phyloP scores from a whole-genome alignment of 1,140 invertebrate species.

The Dreissena polymorpha region DNA sequence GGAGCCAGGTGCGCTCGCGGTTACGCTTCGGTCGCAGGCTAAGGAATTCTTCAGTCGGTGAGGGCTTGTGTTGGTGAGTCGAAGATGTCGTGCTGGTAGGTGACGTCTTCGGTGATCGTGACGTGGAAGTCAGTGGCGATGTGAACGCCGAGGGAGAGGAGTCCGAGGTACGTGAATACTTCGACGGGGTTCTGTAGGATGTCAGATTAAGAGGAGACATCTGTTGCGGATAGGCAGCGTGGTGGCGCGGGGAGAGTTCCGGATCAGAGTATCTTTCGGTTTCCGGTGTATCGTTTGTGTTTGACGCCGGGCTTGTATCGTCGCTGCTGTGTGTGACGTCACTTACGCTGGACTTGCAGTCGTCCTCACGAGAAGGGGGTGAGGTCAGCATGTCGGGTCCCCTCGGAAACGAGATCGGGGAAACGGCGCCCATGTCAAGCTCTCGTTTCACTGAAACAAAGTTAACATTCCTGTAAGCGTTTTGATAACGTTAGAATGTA shows the following conservation, averaged over 20 bases:
- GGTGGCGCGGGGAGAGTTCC: constrained; percentile 12
- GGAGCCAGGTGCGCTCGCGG: constrained; percentile 83
- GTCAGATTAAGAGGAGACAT: constrained; percentile 46
- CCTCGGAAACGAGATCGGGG: constrained; percentile 25
- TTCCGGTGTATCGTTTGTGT: constrained; percentile 38
- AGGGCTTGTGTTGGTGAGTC: constrained; percentile 44
- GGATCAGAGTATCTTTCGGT: constrained; percentile 46
- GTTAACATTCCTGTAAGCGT: neutral
- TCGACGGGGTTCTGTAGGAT: constrained; percentile 39
- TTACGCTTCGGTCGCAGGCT: constrained; percentile 60
- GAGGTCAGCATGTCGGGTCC: constrained; percentile 51
- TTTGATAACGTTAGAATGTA: neutral
- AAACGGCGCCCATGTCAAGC: constrained; percentile 1
- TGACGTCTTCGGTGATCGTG: constrained; percentile 33
- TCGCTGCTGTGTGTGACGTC: constrained; percentile 59
- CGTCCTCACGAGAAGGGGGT: constrained; percentile 61
- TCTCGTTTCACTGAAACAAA: constrained; percentile 51
- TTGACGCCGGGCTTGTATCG: constrained; percentile 31
- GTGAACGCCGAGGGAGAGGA: constrained; percentile 37
- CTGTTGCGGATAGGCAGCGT: constrained; percentile 35
- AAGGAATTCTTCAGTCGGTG: constrained; percentile 40
- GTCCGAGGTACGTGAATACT: constrained; percentile 25
- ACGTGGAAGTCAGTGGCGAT: constrained; percentile 22
- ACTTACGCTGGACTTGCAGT: constrained; percentile 62
- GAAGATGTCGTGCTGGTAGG: constrained; percentile 47